Conservation (phyloP, 2,113 vertebrate species). For the Oceanites oceanicus region DNA sequence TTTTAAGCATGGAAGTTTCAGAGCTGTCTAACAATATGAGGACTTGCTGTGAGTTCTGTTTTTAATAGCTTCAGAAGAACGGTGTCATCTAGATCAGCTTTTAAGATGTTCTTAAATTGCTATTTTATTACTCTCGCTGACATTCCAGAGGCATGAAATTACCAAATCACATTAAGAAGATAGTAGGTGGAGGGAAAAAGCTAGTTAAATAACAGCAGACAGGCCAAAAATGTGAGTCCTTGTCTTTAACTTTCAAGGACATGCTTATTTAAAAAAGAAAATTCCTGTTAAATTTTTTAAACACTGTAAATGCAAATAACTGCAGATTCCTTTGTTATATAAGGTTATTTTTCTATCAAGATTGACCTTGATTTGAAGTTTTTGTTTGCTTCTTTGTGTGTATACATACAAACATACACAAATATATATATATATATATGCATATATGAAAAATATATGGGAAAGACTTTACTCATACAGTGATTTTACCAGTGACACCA, state of each 20-base stretch:
- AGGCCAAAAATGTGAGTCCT: constrained; percentile 12
- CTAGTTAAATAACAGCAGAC: constrained; percentile 53
- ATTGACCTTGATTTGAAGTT: not conserved
- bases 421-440: not conserved
- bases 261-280: constrained; percentile 18
- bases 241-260: constrained; percentile 37
- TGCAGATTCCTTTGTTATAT: not conserved
- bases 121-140: constrained; percentile 76
- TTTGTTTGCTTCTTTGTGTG: not conserved
- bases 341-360: not conserved
- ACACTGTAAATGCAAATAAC: constrained; percentile 22
- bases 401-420: not conserved
- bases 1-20: not conserved
- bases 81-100: constrained; percentile 64
- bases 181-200: not conserved
- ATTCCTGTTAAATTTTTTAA: not conserved
- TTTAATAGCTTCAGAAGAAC: constrained; percentile 68
- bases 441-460: not conserved
- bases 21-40: constrained; percentile 24
- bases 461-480: not conserved
- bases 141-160: constrained; percentile 75
- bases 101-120: constrained; percentile 76
- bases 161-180: constrained; percentile 68
- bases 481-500: not conserved
- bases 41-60: constrained; percentile 33